Evolutionary conservation across 1,140 invertebrate species (phyloP).

Genomic region (Chironomus tepperi): DNA sequence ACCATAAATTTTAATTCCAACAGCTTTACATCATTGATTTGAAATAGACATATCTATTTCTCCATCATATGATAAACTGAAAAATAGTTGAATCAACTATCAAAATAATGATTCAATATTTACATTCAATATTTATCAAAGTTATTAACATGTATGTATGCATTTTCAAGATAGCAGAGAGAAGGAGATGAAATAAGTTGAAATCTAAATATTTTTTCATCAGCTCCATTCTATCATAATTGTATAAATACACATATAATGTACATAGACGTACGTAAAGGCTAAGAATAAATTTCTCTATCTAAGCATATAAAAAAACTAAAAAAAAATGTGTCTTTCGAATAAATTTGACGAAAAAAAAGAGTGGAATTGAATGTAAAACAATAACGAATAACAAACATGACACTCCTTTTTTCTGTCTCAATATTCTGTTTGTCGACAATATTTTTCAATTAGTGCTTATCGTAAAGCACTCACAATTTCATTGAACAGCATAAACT

Average conservation of each 20-base stretch:
- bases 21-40: neutral
- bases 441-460: constrained; percentile 14
- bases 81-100: too few relatives aligned
- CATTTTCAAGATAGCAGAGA: neutral
- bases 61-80: too few relatives aligned
- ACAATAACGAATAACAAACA: constrained; percentile 8
- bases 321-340: too few relatives aligned
- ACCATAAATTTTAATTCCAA: too few relatives aligned
- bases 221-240: neutral
- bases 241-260: too few relatives aligned
- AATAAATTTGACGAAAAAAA: too few relatives aligned
- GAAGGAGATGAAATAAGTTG: too few relatives aligned
- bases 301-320: too few relatives aligned
- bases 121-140: constrained; percentile 14
- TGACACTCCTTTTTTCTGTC: neutral
- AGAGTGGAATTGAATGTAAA: neutral
- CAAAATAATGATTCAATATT: neutral
- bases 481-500: neutral
- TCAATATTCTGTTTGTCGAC: neutral
- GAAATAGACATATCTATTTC: neutral
- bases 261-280: too few relatives aligned
- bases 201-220: neutral
- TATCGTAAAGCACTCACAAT: constrained; percentile 10
- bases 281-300: too few relatives aligned
- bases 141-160: neutral